Evolutionary conservation across 2,113 vertebrate genomes (phyloP).

Genomic region (Neolamprologus fasciatus): DNA sequence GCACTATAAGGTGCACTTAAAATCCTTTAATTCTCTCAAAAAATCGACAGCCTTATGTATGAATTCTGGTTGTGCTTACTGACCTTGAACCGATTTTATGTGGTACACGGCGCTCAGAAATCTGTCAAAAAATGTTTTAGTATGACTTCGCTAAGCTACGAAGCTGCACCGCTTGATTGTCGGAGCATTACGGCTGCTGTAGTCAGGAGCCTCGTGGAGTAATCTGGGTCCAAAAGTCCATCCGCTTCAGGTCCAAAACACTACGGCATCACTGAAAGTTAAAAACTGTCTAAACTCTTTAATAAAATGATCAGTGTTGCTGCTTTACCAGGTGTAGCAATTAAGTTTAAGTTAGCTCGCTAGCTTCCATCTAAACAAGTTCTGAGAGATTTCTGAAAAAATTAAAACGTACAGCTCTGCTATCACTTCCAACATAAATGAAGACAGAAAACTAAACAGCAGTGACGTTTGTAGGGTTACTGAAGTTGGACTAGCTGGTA

Average conservation of each 20-base stretch:
- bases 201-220: accelerated
- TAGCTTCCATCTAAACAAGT: background rate
- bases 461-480: accelerated
- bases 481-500: background rate
- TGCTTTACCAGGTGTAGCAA: background rate
- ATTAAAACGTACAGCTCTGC: accelerated
- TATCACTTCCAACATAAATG: background rate
- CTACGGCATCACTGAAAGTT: background rate
- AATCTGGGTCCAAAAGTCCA: accelerated
- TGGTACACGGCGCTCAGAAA: accelerated
- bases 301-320: background rate
- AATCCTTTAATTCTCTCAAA: background rate
- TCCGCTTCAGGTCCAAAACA: accelerated
- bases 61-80: background rate
- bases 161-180: background rate
- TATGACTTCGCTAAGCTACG: background rate
- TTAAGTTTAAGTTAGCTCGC: background rate
- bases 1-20: accelerated
- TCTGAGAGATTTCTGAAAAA: background rate
- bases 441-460: background rate
- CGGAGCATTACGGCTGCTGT: accelerated
- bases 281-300: background rate
- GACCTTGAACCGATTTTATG: background rate
- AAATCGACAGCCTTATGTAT: accelerated
- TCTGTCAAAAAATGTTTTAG: background rate